Base-by-base conservation (phyloP, 2,797 vertebrate species). In the Anabacerthia variegaticeps region DNA sequence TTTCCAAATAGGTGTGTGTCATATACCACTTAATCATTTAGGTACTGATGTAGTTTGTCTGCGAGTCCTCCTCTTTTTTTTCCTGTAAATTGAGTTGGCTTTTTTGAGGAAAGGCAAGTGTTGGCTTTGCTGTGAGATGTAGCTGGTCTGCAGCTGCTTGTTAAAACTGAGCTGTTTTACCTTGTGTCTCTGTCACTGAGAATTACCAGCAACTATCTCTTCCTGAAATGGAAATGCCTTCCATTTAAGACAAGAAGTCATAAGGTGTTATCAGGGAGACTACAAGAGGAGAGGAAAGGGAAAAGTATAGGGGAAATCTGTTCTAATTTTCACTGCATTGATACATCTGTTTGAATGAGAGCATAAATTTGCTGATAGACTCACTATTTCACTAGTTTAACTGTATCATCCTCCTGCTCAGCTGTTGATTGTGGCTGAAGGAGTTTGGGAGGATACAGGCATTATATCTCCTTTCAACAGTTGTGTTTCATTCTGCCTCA, bases 1-100 rank as follows among this genome's bases (percentile, higher is more conserved):
- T 92, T 85, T 95, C 65, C 56, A 94, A 95, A 74, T 39, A 63
- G 27, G 16, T 94, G 52, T 76, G 69, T 92, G 77, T 86, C 92
- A 95, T 32, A 55, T 16, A 65, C 68, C 51, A 48, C 83, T 92
- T 86, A 80, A 71, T 93, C 69, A 82, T 92, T 91, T 69, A 94
- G 48, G 32, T 83, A 37, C 79, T 65, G 68, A 79, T 88, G 88
- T 55, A 48, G 76, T 28, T 41, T 73, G 46, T 56, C 81, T 77
- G 55, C 32, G 68, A 93, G 80, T 68, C 63, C 39, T 81, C 66
- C 26, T 74, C 59, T 73, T 80, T 83, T 83, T 87, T 84, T 84
- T 89, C 69, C 85, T 75, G 23, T 44, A 84, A 90, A 82, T 67
- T 71, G 12, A 82, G 48, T 46, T 84, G 78, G 19, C 26, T n/a